phyloP scores from a whole-genome alignment of 2,888 invertebrate species.

The Oscheius onirici region DNA sequence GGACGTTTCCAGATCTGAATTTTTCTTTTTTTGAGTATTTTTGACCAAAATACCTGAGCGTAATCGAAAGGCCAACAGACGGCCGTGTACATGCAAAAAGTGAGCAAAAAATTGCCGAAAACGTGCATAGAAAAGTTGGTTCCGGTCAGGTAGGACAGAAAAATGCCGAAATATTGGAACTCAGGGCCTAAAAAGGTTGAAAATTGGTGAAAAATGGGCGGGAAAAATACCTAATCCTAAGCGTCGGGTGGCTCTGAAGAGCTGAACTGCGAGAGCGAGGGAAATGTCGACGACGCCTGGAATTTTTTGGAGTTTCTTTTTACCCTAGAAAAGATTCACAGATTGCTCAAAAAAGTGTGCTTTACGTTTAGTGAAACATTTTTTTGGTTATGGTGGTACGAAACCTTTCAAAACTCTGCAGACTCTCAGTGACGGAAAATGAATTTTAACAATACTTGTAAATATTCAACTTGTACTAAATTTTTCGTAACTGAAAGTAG shows the following conservation, averaged over 20 bases:
- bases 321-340: too few relatives aligned
- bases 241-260: neutral
- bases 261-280: conserved; percentile 10
- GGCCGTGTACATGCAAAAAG: conserved; percentile 18
- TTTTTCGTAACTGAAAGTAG: too few relatives aligned
- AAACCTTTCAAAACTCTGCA: too few relatives aligned
- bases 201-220: neutral
- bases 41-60: neutral
- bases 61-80: conserved; percentile 13
- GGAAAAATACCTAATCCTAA: neutral
- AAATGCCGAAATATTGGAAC: neutral
- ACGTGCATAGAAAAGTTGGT: conserved; percentile 3
- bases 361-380: too few relatives aligned
- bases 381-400: too few relatives aligned
- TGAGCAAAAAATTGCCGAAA: conserved; percentile 12
- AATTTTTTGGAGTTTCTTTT: too few relatives aligned
- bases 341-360: too few relatives aligned
- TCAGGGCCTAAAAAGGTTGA: conserved; percentile 22
- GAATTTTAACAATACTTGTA: too few relatives aligned
- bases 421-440: too few relatives aligned
- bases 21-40: neutral
- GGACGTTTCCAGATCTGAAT: neutral
- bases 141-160: conserved; percentile 6
- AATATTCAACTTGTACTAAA: too few relatives aligned
- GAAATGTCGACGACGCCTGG: conserved; percentile 3